Evolutionary conservation across 2,113 vertebrate genomes (phyloP).

Genomic region (Prochilodus magdalenae): DNA sequence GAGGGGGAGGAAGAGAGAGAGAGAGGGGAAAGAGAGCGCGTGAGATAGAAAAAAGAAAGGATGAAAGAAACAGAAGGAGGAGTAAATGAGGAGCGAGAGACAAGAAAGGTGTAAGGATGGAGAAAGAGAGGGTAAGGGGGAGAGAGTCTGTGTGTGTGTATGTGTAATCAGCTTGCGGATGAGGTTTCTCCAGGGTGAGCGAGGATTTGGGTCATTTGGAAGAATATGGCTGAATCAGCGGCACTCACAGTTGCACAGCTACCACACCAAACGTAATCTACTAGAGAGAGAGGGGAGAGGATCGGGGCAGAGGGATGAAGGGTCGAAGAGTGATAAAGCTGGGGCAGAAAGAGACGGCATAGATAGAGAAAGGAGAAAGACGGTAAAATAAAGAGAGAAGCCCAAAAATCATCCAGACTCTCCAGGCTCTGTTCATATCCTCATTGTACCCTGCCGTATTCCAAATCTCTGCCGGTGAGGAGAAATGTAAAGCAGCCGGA

Average conservation of each 20-base stretch:
- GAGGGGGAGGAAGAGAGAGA: too few species aligned
- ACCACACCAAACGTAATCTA: slow-evolving; percentile 77
- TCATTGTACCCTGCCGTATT: neutral
- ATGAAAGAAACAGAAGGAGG: slow-evolving; percentile 37
- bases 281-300: slow-evolving; percentile 53
- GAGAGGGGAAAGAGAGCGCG: neutral
- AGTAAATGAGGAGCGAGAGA: neutral
- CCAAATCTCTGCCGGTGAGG: neutral
- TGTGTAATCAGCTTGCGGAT: slow-evolving; percentile 62
- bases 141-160: slow-evolving; percentile 42
- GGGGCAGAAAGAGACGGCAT: slow-evolving; percentile 7
- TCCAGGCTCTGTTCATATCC: neutral
- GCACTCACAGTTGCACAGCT: slow-evolving; percentile 59
- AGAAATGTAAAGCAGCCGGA: neutral
- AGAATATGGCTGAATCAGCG: slow-evolving; percentile 80
- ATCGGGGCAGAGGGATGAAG: neutral
- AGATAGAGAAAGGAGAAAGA: slow-evolving; percentile 7
- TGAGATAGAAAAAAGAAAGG: slow-evolving; percentile 54
- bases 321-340: slow-evolving; percentile 23
- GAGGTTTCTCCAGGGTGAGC: slow-evolving; percentile 68
- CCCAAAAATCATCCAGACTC: slow-evolving; percentile 20
- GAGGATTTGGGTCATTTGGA: slow-evolving; percentile 79
- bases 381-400: neutral
- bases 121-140: slow-evolving; percentile 51
- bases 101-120: slow-evolving; percentile 60